These are phyloP conservation scores for Palythoa caribaeorum DNA, from an alignment of 92 coral and sea anemone species.

Conservation along the genomic window DNA sequence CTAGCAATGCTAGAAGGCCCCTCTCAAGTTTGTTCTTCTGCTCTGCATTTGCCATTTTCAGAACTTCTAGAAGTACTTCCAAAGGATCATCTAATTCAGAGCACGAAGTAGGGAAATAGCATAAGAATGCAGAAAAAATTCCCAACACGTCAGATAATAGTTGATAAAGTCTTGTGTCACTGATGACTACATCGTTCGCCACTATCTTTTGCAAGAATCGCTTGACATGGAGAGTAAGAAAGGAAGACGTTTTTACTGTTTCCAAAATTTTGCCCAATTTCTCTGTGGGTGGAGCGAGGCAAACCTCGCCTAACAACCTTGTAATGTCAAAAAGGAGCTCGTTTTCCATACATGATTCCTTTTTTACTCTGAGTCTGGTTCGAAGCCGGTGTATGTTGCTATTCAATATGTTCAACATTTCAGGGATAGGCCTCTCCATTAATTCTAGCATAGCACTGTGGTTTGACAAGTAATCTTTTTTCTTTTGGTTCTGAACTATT, in stretches of 20 bases:
- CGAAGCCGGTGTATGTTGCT: neutral
- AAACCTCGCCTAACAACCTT: constrained; percentile 16
- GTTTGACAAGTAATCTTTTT: neutral
- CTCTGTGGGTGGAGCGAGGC: neutral
- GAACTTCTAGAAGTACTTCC: constrained; percentile 32
- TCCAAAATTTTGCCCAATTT: neutral
- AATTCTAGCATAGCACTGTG: neutral
- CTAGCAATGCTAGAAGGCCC: constrained; percentile 31
- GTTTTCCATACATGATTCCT: neutral
- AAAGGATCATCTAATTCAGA: constrained; percentile 57
- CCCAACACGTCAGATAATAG: neutral
- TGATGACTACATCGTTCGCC: neutral
- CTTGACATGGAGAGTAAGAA: neutral
- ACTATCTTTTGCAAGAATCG: neutral
- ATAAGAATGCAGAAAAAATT: constrained; percentile 57
- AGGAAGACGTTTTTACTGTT: neutral
- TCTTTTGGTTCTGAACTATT: neutral
- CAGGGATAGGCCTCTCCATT: neutral
- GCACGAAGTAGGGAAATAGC: constrained; percentile 66
- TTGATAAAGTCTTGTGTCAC: constrained; percentile 28
- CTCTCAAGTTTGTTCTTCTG: constrained; percentile 27
- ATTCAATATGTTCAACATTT: neutral
- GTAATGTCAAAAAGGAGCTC: constrained; percentile 10
- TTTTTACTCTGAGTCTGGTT: neutral
- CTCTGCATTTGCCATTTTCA: constrained; percentile 21